A percentile compares a stretch with the other conserved stretches of the same genome.
Evolutionary conservation across 2,113 vertebrate species (phyloP).

Genomic region (Sarotherodon lohbergeri): DNA sequence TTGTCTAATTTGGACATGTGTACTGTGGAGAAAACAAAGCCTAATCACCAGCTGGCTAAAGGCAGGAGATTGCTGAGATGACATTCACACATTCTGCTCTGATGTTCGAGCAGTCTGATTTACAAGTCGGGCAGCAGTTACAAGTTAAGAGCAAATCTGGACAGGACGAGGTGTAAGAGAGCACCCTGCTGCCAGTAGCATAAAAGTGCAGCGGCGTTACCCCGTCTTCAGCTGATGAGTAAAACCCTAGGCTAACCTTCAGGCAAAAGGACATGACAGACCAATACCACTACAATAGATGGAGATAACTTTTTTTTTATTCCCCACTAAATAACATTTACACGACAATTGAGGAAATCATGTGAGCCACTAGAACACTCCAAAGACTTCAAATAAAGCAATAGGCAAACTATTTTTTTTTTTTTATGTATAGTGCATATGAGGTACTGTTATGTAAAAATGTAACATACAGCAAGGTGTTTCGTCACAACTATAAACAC

Average conservation of each 20-base stretch:
- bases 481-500: not conserved
- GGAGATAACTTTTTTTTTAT: fast-evolving
- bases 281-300: not conserved
- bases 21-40: conserved; percentile 24
- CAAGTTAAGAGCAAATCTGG: not conserved
- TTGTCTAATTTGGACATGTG: conserved; percentile 41
- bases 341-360: not conserved
- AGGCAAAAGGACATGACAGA: not conserved
- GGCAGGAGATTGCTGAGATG: conserved; percentile 15
- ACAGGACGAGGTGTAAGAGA: conserved; percentile 12
- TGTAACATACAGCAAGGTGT: not conserved
- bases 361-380: not conserved
- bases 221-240: not conserved
- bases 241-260: not conserved
- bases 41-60: conserved; percentile 41
- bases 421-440: not conserved
- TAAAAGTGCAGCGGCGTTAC: not conserved
- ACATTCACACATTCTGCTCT: conserved; percentile 48
- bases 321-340: not conserved
- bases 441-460: not conserved
- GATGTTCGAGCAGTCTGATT: conserved; percentile 16
- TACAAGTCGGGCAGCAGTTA: not conserved
- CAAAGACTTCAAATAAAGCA: not conserved
- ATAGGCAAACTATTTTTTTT: not conserved
- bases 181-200: conserved; percentile 31